Percentiles rank a stretch among this genome's conserved stretches.
phyloP scores from a whole-genome alignment of 1,140 invertebrate species.

The Caenorhabditis inopinata region DNA sequence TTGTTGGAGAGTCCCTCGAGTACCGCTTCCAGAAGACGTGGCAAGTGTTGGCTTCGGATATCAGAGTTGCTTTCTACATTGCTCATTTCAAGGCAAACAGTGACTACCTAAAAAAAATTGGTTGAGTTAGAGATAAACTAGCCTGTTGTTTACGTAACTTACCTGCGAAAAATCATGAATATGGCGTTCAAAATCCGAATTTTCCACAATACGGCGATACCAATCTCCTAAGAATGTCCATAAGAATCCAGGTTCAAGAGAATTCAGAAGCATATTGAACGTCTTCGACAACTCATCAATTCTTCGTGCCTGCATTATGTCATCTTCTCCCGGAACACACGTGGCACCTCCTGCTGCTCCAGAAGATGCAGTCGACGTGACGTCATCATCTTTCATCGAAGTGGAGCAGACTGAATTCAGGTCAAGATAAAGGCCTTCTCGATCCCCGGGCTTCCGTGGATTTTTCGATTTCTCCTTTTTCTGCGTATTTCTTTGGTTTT shows the following conservation, averaged over 20 bases:
- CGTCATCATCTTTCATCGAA: background rate
- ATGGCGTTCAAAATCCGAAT: background rate
- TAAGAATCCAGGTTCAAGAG: constrained; percentile 81
- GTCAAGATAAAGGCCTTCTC: background rate
- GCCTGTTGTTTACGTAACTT: no score
- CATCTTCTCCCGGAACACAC: background rate
- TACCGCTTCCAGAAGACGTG: constrained; percentile 52
- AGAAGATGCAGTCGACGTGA: background rate
- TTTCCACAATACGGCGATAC: background rate
- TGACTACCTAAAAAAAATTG: constrained; percentile 54
- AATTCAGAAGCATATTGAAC: constrained; percentile 81
- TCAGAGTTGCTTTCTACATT: constrained; percentile 56
- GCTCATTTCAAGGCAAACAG: constrained; percentile 57
- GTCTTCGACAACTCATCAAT: constrained; percentile 75
- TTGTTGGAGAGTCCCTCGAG: constrained; percentile 35
- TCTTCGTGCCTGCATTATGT: constrained; percentile 38
- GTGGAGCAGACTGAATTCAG: background rate
- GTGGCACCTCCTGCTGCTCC: background rate
- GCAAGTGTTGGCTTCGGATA: constrained; percentile 50
- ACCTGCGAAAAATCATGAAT: constrained; percentile 26
- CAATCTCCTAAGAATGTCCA: constrained; percentile 77
- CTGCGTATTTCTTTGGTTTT: no score
- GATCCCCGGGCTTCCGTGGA: background rate
- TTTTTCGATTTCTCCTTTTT: background rate
- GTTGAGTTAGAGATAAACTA: no score